Base-by-base conservation (phyloP, 1,140 invertebrate species). In the Scylla paramamosain region DNA sequence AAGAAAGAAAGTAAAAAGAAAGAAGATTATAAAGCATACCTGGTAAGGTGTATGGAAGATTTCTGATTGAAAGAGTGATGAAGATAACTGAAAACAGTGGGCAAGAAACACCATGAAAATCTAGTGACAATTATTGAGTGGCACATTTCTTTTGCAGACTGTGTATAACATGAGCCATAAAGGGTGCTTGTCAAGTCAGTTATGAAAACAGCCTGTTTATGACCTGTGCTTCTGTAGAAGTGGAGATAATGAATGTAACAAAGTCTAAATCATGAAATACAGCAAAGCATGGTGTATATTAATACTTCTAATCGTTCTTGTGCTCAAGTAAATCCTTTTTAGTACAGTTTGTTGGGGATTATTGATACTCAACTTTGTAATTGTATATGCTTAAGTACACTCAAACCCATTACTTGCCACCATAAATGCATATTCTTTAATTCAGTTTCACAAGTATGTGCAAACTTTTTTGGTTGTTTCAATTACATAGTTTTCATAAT, bases 21-120 rank as follows among this genome's bases (percentile, higher is more conserved):
- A n/a, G 25, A 77, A 77, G 67, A 77, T 77, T 77, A 25, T 77
- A 20, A 77, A 77, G 67, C 67, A 77, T 77, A 77, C 67, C 67
- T 77, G 67, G 20, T 77, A 77, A 77, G 67, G 67, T n/a, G 67
- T n/a, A 77, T 77, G 67, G 67, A 77, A 77, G 67, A 77, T n/a
- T 77, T 77, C 25, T 77, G 67, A 77, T 77, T 77, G 67, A 77
- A 77, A 77, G 67, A 77, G 67, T 77, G 67, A 77, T 77, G 67
- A 77, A 77, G 67, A n/a, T 77, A 77, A 77, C 67, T 77, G 67
- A 77, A 77, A 77, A 77, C n/a, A 77, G 67, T 77, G 67, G 20
- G 67, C n/a, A 77, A 77, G 67, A 77, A 77, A 77, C n/a, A 77
- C 67, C 67, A n/a, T 77, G 67, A 77, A n/a, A 25, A n/a, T 77